Evolutionary conservation across 2,113 vertebrate genomes (phyloP).

Genomic region (Perca fluviatilis): DNA sequence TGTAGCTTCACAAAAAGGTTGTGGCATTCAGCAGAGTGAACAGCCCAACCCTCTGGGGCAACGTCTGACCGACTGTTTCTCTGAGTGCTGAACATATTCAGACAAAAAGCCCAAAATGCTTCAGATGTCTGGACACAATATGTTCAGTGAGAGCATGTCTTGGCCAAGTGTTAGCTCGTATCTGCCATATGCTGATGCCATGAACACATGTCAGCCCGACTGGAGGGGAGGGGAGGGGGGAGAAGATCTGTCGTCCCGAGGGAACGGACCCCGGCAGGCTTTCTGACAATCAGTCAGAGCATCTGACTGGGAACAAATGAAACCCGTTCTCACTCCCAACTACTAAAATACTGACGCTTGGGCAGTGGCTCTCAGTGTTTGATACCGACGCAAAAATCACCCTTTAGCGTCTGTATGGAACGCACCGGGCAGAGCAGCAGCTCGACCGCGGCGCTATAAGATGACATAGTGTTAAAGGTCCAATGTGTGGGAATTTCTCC

Average conservation of each 20-base stretch:
- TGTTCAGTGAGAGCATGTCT: slow-evolving; percentile 80
- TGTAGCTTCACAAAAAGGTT: background rate
- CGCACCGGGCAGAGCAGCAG: too few species aligned
- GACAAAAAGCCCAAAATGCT: slow-evolving; percentile 70
- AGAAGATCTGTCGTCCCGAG: slow-evolving; percentile 79
- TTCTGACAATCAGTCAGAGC: slow-evolving; percentile 51
- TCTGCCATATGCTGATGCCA: slow-evolving; percentile 92
- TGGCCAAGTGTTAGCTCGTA: slow-evolving; percentile 79
- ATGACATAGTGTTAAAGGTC: too few species aligned
- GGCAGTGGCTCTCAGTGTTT: too few species aligned
- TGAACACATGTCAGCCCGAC: slow-evolving; percentile 86
- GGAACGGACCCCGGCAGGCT: slow-evolving; percentile 49
- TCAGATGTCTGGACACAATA: slow-evolving; percentile 81
- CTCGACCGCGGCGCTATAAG: too few species aligned
- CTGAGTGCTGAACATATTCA: slow-evolving; percentile 45
- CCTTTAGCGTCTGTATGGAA: too few species aligned
- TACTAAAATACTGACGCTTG: too few species aligned
- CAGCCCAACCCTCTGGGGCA: slow-evolving; percentile 50
- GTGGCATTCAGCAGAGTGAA: background rate
- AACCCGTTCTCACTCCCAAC: too few species aligned
- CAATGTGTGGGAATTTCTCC: too few species aligned
- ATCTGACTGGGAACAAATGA: background rate
- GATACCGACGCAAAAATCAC: too few species aligned
- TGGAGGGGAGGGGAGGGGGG: slow-evolving; percentile 85
- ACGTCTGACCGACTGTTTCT: slow-evolving; percentile 48